These are phyloP conservation scores for Artemisiospiza belli DNA, from an alignment of 2,113 vertebrate genomes.

Conservation along the genomic window DNA sequence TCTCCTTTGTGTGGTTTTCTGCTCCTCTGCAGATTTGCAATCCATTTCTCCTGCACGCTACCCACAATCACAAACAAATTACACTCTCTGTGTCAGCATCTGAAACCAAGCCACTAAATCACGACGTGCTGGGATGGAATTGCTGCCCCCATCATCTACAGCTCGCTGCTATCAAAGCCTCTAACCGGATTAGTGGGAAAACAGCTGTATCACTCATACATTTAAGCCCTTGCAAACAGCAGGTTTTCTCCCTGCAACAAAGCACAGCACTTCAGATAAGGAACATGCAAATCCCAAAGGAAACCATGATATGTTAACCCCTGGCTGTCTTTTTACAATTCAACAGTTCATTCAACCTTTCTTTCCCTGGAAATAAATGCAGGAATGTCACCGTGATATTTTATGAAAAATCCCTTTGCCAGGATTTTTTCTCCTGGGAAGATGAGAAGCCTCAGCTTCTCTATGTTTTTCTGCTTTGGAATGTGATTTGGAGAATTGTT, in stretches of 20 bases:
- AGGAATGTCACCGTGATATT: too few relatives aligned
- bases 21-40: not conserved
- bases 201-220: slow-evolving; percentile 56
- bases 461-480: too few relatives aligned
- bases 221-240: slow-evolving; percentile 67
- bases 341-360: not conserved
- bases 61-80: slow-evolving; percentile 65
- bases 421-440: too few relatives aligned
- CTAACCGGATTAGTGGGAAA: slow-evolving; percentile 72
- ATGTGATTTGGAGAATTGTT: too few relatives aligned
- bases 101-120: slow-evolving; percentile 69
- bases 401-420: too few relatives aligned
- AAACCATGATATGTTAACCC: slow-evolving; percentile 43
- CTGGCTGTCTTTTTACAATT: not conserved
- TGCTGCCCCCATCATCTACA: slow-evolving; percentile 60
- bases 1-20: not conserved
- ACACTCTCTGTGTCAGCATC: slow-evolving; percentile 57
- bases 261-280: slow-evolving; percentile 44
- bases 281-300: slow-evolving; percentile 53
- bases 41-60: not conserved
- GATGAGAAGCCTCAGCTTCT: too few relatives aligned
- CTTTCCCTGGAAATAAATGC: not conserved
- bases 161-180: slow-evolving; percentile 69
- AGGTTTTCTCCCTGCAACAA: slow-evolving; percentile 67
- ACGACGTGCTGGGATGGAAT: slow-evolving; percentile 59